Evolutionary conservation across 2,113 vertebrate species (phyloP).

Genomic region (Pseudolaguvia tuberculata): DNA sequence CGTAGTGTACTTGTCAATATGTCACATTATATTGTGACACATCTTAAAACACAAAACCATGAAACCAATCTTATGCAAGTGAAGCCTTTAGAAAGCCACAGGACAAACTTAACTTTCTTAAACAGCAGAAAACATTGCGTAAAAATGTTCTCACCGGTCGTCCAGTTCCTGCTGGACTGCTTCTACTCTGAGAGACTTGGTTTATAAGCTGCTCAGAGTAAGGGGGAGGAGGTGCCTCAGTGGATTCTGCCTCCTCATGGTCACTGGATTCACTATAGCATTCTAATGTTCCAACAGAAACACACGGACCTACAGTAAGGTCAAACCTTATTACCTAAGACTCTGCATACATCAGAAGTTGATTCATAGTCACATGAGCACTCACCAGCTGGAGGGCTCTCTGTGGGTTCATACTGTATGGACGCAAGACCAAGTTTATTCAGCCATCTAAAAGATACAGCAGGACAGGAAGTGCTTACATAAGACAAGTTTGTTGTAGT

Average conservation of each 20-base stretch:
- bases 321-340: background rate
- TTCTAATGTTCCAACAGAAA: constrained; percentile 63
- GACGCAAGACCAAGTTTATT: constrained; percentile 89
- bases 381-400: constrained; percentile 58
- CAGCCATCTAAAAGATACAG: constrained; percentile 77
- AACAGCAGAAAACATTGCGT: background rate
- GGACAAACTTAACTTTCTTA: background rate
- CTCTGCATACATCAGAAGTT: background rate
- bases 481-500: background rate
- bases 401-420: constrained; percentile 67
- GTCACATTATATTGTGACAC: background rate
- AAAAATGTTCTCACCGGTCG: constrained; percentile 53
- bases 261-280: constrained; percentile 94
- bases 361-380: background rate
- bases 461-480: background rate
- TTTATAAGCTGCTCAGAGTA: constrained; percentile 63
- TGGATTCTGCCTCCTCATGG: constrained; percentile 83
- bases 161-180: constrained; percentile 51
- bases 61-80: background rate
- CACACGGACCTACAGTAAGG: constrained; percentile 12
- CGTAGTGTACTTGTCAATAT: background rate
- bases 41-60: background rate
- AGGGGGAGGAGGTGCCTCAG: constrained; percentile 74
- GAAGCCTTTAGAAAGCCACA: background rate
- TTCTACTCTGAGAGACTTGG: constrained; percentile 55